Conservation (phyloP, 2,888 invertebrate genomes). For the Aphodius granarius region DNA sequence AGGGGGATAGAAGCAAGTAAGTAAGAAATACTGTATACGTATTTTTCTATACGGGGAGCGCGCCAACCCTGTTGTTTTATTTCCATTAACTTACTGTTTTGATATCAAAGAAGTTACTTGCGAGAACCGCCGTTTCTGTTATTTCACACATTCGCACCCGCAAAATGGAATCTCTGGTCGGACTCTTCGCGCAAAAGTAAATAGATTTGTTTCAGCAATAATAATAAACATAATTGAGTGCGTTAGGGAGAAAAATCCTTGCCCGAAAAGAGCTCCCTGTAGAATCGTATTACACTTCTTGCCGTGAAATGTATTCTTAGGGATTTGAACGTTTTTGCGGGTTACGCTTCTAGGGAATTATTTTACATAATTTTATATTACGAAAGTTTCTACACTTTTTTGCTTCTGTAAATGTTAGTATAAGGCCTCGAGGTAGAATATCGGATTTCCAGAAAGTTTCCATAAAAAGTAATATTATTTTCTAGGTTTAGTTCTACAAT, state of each 20-base stretch:
- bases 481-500: no score
- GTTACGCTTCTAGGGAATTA: background rate
- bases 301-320: background rate
- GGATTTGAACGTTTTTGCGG: background rate
- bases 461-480: no score
- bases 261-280: background rate
- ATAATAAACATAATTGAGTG: slow-evolving; percentile 8
- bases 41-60: slow-evolving; percentile 3
- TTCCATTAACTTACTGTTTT: slow-evolving; percentile 27
- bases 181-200: slow-evolving; percentile 13
- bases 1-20: slow-evolving; percentile 4
- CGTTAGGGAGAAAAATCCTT: background rate
- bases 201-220: slow-evolving; percentile 16
- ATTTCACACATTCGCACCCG: slow-evolving; percentile 16
- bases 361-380: background rate
- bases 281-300: background rate
- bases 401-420: background rate
- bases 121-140: slow-evolving; percentile 17
- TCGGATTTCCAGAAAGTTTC: background rate
- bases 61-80: slow-evolving; percentile 23
- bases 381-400: background rate
- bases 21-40: slow-evolving; percentile 3
- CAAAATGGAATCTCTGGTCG: slow-evolving; percentile 22
- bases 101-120: slow-evolving; percentile 23
- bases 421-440: background rate